Evolutionary conservation across 1,140 invertebrate species (phyloP).

Genomic region (Psilanteris sp.): DNA sequence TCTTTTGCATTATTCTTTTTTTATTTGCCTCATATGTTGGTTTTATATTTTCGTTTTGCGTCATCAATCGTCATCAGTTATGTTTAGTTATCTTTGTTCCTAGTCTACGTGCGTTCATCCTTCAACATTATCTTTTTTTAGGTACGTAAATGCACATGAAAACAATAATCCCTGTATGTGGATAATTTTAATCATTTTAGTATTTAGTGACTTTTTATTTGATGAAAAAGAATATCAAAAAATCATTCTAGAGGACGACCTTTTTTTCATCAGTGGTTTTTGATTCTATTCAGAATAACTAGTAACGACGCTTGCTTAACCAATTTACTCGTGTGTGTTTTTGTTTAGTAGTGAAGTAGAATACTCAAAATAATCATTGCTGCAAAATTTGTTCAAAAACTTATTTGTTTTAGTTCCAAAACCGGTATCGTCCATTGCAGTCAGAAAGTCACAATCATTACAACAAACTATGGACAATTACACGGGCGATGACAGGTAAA

Average conservation of each 20-base stretch:
- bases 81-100: constrained; percentile 41
- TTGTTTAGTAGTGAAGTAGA: constrained; percentile 32
- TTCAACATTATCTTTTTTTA: constrained; percentile 17
- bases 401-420: constrained; percentile 77
- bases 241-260: not conserved
- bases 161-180: constrained; percentile 1
- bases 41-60: constrained; percentile 57
- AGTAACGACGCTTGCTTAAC: constrained; percentile 56
- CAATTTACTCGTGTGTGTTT: constrained; percentile 40
- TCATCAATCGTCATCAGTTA: constrained; percentile 56
- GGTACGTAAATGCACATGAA: constrained; percentile 35
- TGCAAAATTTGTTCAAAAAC: constrained; percentile 14
- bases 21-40: constrained; percentile 68
- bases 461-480: constrained; percentile 78
- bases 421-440: constrained; percentile 69
- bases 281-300: constrained; percentile 25
- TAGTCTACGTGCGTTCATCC: constrained; percentile 4
- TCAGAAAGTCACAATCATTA: constrained; percentile 79
- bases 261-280: constrained; percentile 30
- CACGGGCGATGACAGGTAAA: constrained; percentile 76
- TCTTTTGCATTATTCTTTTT: constrained; percentile 57
- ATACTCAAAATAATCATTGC: constrained; percentile 1
- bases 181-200: constrained; percentile 18
- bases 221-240: constrained; percentile 14
- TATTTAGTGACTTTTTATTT: constrained; percentile 14